Evolutionary conservation across 2,797 vertebrate species (phyloP), one percentile per base, ranked within the genome.

Genomic region (Valencia hispanica): DNA sequence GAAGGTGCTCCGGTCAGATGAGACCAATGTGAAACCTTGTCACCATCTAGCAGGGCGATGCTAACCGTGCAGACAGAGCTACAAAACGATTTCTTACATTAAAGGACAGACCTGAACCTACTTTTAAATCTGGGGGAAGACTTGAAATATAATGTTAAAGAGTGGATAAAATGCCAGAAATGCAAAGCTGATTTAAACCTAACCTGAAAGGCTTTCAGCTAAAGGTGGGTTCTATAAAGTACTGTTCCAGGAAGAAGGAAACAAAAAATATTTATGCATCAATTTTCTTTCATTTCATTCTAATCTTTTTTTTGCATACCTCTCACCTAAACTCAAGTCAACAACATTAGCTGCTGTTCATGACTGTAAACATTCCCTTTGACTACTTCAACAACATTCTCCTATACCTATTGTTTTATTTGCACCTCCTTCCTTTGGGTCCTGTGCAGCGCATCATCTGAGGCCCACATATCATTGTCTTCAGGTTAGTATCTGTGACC

Each of bases 381-480:
- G 0, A 43, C 47, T 15, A 72, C 15, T 10, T 69, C 4, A 22
- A 63, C 66, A 25, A 73, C 8, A 25, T 78, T 41, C 66, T 27
- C 50, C 17, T 36, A 0, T 27, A 14, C 5, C 51, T 71, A 20
- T 68, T 71, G 59, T 79, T 20, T 59, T 53, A 57, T 17, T 18
- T 69, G 5, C 1, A 50, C 65, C 59, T 70, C 18, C 20, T 63
- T 83, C 75, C 74, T 82, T 75, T 74, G 73, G 48, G 80, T 79
- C 75, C 48, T 66, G 25, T 74, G 65, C 15, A 70, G 57, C 3
- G 75, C 75, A 70, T 81, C 66, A 65, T 30, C 43, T 59, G 36
- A 82, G 61, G 65, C 66, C 27, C 63, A 69, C 73, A 70, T 73
- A 81, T 78, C 77, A 74, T 47, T 69, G 79, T 72, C 70, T 79